Evolutionary conservation across 2,113 vertebrate species (phyloP).

Genomic region (Chlamydotis undulata): DNA sequence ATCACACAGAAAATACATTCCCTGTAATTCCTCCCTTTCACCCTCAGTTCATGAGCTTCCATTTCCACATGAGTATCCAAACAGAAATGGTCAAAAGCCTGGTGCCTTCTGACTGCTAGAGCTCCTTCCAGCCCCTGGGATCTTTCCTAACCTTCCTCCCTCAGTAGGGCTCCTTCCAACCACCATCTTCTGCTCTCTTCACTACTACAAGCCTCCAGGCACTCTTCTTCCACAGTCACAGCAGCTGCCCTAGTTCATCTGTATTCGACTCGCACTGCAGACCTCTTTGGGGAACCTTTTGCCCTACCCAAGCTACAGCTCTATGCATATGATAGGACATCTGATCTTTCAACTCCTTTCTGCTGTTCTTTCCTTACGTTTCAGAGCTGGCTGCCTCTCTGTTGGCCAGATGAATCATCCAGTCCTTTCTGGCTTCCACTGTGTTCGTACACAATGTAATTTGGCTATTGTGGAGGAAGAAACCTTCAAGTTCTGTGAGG

Average conservation of each 20-base stretch:
- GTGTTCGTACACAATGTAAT: background rate
- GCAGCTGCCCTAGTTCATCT: background rate
- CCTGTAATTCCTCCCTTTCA: background rate
- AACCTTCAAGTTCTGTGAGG: background rate
- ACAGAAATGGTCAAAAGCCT: background rate
- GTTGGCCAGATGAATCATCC: background rate
- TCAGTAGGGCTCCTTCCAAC: background rate
- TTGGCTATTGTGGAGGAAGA: background rate
- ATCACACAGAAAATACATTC: background rate
- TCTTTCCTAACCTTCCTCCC: background rate
- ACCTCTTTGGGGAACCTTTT: background rate
- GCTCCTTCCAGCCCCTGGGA: background rate
- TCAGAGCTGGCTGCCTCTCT: background rate
- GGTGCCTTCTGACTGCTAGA: background rate
- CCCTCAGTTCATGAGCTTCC: background rate
- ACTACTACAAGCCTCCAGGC: background rate
- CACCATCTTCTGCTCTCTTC: background rate
- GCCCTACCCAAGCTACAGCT: background rate
- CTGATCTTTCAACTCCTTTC: background rate
- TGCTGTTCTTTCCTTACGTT: background rate
- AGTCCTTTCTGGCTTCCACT: background rate
- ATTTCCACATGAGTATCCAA: background rate
- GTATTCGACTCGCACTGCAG: background rate
- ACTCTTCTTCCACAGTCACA: background rate
- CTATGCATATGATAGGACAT: background rate